These are phyloP conservation scores for Folsomia manolachei DNA, from an alignment of 2,888 invertebrate genomes.

Conservation along the genomic window DNA sequence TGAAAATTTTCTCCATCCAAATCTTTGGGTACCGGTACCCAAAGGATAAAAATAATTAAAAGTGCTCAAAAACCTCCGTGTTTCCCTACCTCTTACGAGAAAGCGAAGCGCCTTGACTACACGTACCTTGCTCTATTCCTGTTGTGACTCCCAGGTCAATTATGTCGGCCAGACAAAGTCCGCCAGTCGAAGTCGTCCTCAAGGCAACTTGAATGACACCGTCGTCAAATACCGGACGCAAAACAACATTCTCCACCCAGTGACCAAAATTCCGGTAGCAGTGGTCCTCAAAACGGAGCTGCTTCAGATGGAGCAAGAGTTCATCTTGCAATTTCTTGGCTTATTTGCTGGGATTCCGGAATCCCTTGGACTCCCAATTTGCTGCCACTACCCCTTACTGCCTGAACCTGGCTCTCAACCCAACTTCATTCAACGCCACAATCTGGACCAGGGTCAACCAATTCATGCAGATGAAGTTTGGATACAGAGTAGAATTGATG, in stretches of 20 bases:
- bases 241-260: background rate
- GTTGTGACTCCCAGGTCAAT: background rate
- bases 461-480: background rate
- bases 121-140: background rate
- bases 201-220: background rate
- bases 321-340: background rate
- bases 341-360: background rate
- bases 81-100: too few relatives aligned
- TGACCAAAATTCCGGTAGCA: background rate
- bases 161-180: background rate
- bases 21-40: too few relatives aligned
- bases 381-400: background rate
- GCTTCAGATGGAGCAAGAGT: background rate
- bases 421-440: background rate
- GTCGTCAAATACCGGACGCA: background rate
- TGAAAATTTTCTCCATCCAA: too few relatives aligned
- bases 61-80: too few relatives aligned
- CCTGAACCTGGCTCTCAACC: background rate
- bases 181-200: background rate
- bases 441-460: background rate
- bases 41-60: too few relatives aligned
- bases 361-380: background rate
- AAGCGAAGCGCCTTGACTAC: too few relatives aligned
- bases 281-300: background rate
- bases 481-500: background rate